Evolutionary conservation across 2,797 vertebrate genomes (phyloP).

Genomic region (Muscicapa comitata): DNA sequence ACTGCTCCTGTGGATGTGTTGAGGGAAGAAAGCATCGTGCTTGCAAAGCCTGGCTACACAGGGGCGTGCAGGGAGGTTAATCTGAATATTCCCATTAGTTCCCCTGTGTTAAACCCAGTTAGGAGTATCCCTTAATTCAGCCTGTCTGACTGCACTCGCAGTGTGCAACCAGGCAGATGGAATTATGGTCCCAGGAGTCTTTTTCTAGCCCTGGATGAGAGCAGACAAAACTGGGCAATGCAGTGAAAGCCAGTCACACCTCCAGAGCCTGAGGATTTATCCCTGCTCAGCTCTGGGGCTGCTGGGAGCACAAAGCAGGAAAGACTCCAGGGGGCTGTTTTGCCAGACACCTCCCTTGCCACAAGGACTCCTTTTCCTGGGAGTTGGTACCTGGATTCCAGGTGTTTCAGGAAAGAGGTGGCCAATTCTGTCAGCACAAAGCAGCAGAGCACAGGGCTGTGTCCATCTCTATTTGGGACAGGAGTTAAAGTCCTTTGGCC

Average conservation of each 20-base stretch:
- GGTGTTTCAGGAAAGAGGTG: background rate
- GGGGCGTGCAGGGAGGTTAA: background rate
- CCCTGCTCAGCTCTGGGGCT: background rate
- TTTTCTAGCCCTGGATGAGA: background rate
- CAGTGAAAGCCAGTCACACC: background rate
- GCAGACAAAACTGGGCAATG: background rate
- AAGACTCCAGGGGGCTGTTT: background rate
- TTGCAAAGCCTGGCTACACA: background rate
- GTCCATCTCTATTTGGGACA: background rate
- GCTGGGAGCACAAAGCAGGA: background rate
- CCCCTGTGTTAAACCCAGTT: background rate
- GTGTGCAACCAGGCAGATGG: background rate
- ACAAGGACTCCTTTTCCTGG: background rate
- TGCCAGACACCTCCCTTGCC: background rate
- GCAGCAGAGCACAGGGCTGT: background rate
- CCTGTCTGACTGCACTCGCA: background rate
- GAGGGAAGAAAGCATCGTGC: background rate
- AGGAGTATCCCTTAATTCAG: background rate
- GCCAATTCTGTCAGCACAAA: background rate
- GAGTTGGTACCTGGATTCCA: background rate
- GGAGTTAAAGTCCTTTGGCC: background rate
- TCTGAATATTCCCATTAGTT: conserved; percentile 36
- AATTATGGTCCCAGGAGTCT: background rate
- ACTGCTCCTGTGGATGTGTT: background rate
- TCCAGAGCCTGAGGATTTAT: background rate